These are phyloP conservation scores for Caenorhabditis sp. DNA, from an alignment of 2,888 invertebrate genomes.

Conservation along the genomic window DNA sequence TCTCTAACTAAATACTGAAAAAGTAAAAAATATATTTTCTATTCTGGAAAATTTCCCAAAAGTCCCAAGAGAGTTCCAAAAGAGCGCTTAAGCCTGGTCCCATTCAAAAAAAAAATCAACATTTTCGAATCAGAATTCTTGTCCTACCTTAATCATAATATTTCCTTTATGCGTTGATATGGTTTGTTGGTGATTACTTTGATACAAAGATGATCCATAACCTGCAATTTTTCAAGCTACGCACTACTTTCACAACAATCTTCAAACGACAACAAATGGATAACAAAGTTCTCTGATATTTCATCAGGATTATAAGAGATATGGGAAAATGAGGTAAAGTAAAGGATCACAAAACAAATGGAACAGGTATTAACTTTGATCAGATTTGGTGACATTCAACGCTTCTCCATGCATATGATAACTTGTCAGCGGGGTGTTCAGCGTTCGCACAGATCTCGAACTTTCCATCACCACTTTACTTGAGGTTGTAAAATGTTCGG, in stretches of 20 bases:
- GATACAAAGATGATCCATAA: neutral
- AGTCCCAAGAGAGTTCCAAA: no score
- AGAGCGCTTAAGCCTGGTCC: no score
- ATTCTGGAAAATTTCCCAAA: no score
- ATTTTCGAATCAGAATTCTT: no score
- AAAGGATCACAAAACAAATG: neutral
- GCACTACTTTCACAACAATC: neutral
- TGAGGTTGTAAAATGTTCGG: conserved; percentile 18
- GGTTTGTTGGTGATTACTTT: neutral
- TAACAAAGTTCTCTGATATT: neutral
- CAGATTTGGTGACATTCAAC: conserved; percentile 14
- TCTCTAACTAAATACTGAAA: no score
- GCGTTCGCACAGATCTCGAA: no score
- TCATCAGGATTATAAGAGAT: no score
- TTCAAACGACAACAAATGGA: neutral
- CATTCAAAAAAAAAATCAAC: no score
- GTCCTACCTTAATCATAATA: neutral
- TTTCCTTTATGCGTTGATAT: neutral
- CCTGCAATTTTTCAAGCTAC: neutral
- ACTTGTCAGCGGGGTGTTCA: conserved; percentile 13
- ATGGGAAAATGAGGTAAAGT: neutral
- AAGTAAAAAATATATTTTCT: no score
- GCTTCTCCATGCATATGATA: conserved; percentile 26
- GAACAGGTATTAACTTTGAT: conserved; percentile 14
- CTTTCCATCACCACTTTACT: conserved; percentile 18